Evolutionary conservation across 2,797 vertebrate genomes (phyloP).

Genomic region (Hypotaenidia okinawae): DNA sequence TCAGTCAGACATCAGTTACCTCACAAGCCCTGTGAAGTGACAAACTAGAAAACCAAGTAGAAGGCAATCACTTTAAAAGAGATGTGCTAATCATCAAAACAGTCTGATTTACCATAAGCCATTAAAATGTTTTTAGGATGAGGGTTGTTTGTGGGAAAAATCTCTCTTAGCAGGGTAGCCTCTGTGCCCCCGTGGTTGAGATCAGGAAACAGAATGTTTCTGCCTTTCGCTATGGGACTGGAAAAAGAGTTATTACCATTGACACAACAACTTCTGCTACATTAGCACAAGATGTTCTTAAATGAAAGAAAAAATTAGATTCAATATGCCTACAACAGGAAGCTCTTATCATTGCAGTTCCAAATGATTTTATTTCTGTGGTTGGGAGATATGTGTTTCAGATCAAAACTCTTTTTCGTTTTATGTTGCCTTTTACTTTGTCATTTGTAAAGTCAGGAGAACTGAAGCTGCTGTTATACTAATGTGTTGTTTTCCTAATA

Average conservation of each 20-base stretch:
- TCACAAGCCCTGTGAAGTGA: neutral
- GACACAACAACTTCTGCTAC: neutral
- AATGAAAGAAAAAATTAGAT: neutral
- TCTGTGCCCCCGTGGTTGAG: neutral
- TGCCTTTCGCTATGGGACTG: neutral
- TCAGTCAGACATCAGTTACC: neutral
- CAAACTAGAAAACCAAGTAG: neutral
- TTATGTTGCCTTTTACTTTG: neutral
- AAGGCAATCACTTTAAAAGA: neutral
- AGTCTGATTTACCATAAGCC: neutral
- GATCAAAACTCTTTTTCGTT: neutral
- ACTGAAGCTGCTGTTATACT: neutral
- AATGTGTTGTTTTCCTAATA: neutral
- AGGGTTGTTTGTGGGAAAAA: neutral
- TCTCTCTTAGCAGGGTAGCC: neutral
- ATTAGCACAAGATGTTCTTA: constrained; percentile 4
- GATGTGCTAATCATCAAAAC: neutral
- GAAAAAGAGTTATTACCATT: neutral
- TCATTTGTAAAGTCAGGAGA: neutral
- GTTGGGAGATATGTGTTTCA: neutral
- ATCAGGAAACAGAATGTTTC: constrained; percentile 1
- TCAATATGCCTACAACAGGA: neutral
- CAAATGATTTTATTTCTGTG: neutral
- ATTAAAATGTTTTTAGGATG: neutral
- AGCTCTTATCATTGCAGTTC: neutral